A percentile compares a stretch with the other conserved stretches of the same genome.
phyloP scores from a whole-genome alignment of 2,888 invertebrate species.

The Dasypogon diadema region DNA sequence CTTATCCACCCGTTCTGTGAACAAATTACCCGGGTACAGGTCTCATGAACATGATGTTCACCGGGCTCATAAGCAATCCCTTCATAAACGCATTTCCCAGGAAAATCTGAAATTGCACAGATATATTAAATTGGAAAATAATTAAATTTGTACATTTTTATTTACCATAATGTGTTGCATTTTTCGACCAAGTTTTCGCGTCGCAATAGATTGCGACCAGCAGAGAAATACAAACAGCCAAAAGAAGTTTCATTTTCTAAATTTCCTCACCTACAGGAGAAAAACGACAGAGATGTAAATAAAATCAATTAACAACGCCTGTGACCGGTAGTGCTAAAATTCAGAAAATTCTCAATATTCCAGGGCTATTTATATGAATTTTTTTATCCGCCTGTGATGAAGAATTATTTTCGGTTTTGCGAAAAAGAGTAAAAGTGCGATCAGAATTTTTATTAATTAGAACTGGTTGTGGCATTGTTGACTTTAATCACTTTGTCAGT shows the following conservation, averaged over 20 bases:
- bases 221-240: not conserved
- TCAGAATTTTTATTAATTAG: not conserved
- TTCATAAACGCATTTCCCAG: slow-evolving; percentile 49
- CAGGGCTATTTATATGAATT: slow-evolving; percentile 19
- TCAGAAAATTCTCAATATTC: not conserved
- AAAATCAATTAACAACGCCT: slow-evolving; percentile 1
- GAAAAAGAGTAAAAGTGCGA: not conserved
- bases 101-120: slow-evolving; percentile 12
- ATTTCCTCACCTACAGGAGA: not conserved
- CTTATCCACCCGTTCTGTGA: slow-evolving; percentile 49
- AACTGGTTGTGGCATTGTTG: not conserved
- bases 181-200: slow-evolving; percentile 7
- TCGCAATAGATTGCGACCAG: not conserved
- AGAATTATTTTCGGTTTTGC: not conserved
- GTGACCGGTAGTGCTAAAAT: not conserved
- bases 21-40: slow-evolving; percentile 43
- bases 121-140: not conserved
- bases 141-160: not conserved
- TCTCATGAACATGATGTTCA: slow-evolving; percentile 27
- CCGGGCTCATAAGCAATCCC: slow-evolving; percentile 36
- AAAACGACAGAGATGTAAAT: too few species aligned
- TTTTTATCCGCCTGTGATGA: not conserved
- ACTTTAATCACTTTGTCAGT: too few species aligned
- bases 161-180: slow-evolving; percentile 40
- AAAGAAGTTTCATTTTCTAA: slow-evolving; percentile 8